A percentile compares a stretch with the other conserved stretches of the same genome.
Conservation (phyloP, 1,140 invertebrate species). For the Pogonomyrmex barbatus region DNA sequence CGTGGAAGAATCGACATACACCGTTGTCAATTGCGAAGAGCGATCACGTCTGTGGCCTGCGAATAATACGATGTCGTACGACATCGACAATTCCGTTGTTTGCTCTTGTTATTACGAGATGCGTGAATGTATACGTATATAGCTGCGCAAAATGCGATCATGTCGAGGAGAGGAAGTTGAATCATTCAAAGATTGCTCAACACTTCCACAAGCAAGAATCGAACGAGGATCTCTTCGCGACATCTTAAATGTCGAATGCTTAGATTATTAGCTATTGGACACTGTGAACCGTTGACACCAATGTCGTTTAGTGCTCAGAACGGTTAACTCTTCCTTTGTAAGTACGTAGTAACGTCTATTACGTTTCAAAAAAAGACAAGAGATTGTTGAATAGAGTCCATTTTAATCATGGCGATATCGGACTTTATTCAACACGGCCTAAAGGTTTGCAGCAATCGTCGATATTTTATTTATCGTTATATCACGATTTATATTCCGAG, state of each 20-base stretch:
- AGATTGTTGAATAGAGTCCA: not conserved
- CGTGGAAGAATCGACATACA: constrained; percentile 42
- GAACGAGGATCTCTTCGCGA: constrained; percentile 27
- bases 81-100: constrained; percentile 54
- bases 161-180: constrained; percentile 3
- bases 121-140: constrained; percentile 16
- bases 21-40: constrained; percentile 20
- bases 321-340: constrained; percentile 37
- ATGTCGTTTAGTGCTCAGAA: not conserved
- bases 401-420: not conserved
- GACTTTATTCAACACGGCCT: not conserved
- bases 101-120: not conserved
- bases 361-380: not conserved
- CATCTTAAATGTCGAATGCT: not conserved
- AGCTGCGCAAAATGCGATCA: not conserved
- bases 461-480: too few species aligned
- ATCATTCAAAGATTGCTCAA: not conserved
- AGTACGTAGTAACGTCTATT: not conserved
- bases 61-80: constrained; percentile 23
- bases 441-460: not conserved
- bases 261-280: constrained; percentile 18
- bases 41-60: constrained; percentile 5
- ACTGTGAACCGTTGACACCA: constrained; percentile 5
- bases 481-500: not conserved
- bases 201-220: constrained; percentile 10